Conservation (phyloP, 2,888 invertebrate genomes). For the Oscheius myriophilus region DNA sequence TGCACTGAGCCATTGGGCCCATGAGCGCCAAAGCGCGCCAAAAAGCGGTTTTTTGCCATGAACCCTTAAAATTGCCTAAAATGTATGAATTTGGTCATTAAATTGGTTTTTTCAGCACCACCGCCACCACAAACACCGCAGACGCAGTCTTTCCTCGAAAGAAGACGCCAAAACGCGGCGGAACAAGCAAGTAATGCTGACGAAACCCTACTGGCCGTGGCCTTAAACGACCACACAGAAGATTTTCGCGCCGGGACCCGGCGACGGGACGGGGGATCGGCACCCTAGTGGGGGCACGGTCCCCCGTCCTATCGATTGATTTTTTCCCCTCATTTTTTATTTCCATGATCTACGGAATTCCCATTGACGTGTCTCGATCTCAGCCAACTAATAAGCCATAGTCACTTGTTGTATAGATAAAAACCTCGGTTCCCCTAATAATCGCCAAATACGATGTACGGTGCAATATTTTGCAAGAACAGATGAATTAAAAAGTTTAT, state of each 20-base stretch:
- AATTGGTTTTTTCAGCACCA: conserved; percentile 44
- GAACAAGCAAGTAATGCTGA: conserved; percentile 59
- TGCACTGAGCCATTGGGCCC: too few species aligned
- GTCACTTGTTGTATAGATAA: not conserved
- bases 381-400: conserved; percentile 24
- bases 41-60: too few species aligned
- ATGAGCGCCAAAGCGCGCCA: too few species aligned
- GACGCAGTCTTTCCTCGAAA: conserved; percentile 48
- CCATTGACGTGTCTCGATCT: conserved; percentile 30
- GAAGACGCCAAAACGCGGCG: conserved; percentile 49
- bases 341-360: conserved; percentile 26
- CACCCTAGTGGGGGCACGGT: too few species aligned
- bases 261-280: too few species aligned
- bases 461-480: too few species aligned
- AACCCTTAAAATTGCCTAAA: too few species aligned
- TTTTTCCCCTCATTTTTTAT: not conserved
- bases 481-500: too few species aligned
- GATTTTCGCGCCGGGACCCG: too few species aligned
- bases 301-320: too few species aligned
- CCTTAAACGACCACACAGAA: conserved; percentile 36
- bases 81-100: not conserved
- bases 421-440: too few species aligned
- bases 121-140: conserved; percentile 47
- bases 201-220: conserved; percentile 64
- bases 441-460: too few species aligned